A percentile compares a stretch with the other conserved stretches of the same genome.
Evolutionary conservation across 2,888 invertebrate genomes (phyloP).

Genomic region (Colostygia pectinataria): DNA sequence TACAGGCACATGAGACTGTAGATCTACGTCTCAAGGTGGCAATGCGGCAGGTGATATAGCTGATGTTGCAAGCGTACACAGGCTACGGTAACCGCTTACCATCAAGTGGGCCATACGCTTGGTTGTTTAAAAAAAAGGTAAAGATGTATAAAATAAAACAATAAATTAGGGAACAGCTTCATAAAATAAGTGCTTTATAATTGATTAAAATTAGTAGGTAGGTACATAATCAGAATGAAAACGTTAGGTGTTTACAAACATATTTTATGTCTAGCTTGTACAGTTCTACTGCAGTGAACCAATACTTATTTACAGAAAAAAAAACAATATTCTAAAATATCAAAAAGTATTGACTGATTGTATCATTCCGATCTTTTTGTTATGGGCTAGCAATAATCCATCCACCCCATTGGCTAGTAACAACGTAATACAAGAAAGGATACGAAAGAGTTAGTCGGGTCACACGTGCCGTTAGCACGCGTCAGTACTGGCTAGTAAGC

Average conservation of each 20-base stretch:
- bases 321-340: conserved; percentile 36
- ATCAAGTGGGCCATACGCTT: too few species aligned
- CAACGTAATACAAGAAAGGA: background rate
- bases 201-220: conserved; percentile 74
- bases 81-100: too few species aligned
- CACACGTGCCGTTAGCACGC: too few species aligned
- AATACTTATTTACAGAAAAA: conserved; percentile 58
- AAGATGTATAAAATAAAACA: conserved; percentile 46
- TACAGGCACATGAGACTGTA: too few species aligned
- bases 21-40: too few species aligned
- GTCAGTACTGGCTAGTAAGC: too few species aligned
- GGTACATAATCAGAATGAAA: conserved; percentile 63
- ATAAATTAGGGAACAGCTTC: conserved; percentile 64
- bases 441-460: background rate
- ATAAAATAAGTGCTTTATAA: conserved; percentile 79
- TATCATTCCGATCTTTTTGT: conserved; percentile 11
- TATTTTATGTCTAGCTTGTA: conserved; percentile 40
- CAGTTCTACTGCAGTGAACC: conserved; percentile 40
- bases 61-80: too few species aligned
- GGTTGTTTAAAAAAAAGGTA: background rate
- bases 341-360: conserved; percentile 26
- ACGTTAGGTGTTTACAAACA: conserved; percentile 59
- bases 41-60: too few species aligned
- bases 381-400: conserved; percentile 7
- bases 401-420: background rate